Evolutionary conservation across 64 coral and sea anemone genomes (phyloP), one percentile per base, ranked within the genome.

Genomic region (Actinia equina): DNA sequence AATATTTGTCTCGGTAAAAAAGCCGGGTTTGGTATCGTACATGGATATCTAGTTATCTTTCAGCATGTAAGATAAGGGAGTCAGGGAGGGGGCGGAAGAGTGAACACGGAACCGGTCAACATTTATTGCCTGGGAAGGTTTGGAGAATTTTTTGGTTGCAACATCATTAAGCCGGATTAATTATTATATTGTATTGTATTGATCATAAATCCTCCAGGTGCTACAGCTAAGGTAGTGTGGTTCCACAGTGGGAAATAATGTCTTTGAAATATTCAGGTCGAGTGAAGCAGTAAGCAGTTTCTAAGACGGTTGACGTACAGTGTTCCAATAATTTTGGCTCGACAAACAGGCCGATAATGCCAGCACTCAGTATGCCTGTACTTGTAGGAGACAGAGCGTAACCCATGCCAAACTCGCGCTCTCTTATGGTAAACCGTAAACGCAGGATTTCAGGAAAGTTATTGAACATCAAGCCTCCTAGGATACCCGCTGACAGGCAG

Each of bases 361-460:
- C 88, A 3, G 92, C 92, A 2, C 42, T 67, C 12, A 90, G 74
- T 19, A 59, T 42, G 0, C 92, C 88, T 44, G 41, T 78, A 41
- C 56, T 62, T 17, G 90, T n/a, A 7, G 79, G 49, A 17, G 86
- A 59, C 4, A 90, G 44, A 26, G 85, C 59, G n/a, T 90, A 94
- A 15, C 92, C 88, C 92, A 94, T 89, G 1, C 64, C 88, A 59
- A 94, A 94, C 62, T 94, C 92, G 11, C 84, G 84, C 30, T 89
- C 58, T 23, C 59, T 70, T 16, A 76, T 59, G 41, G 89, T 70
- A 37, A 93, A 86, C 4, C 51, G 53, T n/a, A 67, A 60, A 27
- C 71, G 85, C 53, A 93, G 89, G 63, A 93, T 52, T 52, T 70
- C 59, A 16, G 89, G 74, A 3, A 45, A 69, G 44, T 89, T 93